Evolutionary conservation across 2,888 invertebrate genomes (phyloP), one percentile per base, ranked within the genome.

Genomic region (Platynereis dumerilii): DNA sequence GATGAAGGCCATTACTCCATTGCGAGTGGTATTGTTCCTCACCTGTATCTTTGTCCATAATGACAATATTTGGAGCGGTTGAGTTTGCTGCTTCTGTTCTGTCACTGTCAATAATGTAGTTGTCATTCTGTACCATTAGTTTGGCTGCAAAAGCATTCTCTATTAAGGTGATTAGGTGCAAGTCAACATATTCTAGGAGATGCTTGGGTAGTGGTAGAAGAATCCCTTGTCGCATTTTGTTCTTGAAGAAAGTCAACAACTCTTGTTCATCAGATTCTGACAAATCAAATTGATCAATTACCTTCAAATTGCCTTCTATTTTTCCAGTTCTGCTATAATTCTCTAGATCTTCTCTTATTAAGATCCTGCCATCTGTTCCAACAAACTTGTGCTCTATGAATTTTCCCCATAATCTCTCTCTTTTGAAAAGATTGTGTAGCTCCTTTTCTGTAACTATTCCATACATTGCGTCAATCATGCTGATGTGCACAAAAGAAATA

Each of bases 1-100:
- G 72, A 29, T 72, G 72, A 17, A 73, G 54, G 12, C 72, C 68
- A 53, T 72, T 55, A 22, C 58, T 57, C 74, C 74, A 73, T 56
- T 65, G 34, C 12, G 34, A 34, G 12, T 34, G 34, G 12, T 34
- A 34, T 34, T 34, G 34, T 34, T 34, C 34, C 5, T 7, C 34
- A 12, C 34, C 34, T 34, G 34, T 34, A 34, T 34, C 67, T 27
- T 67, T 73, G 58, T 63, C 54, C 22, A 55, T 64, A 61, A 74
- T 60, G 12, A 74, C 69, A 53, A 74, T 67, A 2, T 71, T 73
- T 0, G 73, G 74, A 15, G 62, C 56, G 5, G 64, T 58, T 60
- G 57, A 74, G 53, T 71, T 73, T 15, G 74, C 71, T 15, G 73
- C 71, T 22, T 67, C 62, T 5, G 71, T 56, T 57, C 66, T 53